Evolutionary conservation across 1,140 invertebrate species (phyloP).

Genomic region (Drosophila ohnishii): DNA sequence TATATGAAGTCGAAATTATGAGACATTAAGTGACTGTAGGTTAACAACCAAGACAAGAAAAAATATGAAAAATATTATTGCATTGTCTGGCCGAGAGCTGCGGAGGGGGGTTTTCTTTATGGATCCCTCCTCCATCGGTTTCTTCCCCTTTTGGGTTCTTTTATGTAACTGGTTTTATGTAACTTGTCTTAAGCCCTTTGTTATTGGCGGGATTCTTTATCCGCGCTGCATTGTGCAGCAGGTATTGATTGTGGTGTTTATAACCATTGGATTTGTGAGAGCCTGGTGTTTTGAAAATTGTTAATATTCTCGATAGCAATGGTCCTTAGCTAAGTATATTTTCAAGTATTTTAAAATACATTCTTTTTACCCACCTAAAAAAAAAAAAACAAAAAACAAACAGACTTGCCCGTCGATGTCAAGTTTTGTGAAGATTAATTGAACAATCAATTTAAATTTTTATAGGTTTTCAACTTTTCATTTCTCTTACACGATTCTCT

Average conservation of each 20-base stretch:
- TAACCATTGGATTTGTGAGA: conserved; percentile 4
- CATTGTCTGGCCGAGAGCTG: conserved; percentile 64
- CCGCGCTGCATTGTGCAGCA: conserved; percentile 31
- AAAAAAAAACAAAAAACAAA: neutral
- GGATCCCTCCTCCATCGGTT: conserved; percentile 29
- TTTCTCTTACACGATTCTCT: conserved; percentile 72
- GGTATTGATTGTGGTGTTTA: conserved; percentile 41
- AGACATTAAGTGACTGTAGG: conserved; percentile 76
- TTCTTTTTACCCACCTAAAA: neutral
- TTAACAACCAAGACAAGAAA: conserved; percentile 45
- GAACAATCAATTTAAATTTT: conserved; percentile 83
- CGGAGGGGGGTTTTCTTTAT: conserved; percentile 48
- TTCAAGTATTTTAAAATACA: conserved; percentile 4
- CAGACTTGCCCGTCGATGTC: conserved; percentile 60
- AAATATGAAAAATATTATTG: conserved; percentile 82
- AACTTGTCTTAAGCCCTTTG: conserved; percentile 48
- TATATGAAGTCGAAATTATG: conserved; percentile 65
- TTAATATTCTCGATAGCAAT: conserved; percentile 16
- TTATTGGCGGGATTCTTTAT: conserved; percentile 25
- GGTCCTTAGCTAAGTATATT: neutral
- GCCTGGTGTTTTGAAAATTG: conserved; percentile 21
- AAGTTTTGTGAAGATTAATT: conserved; percentile 82
- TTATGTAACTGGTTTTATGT: conserved; percentile 76
- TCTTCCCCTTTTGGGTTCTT: conserved; percentile 45
- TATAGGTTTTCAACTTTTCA: conserved; percentile 82